Percentiles rank a stretch among this genome's conserved stretches.
Conservation (phyloP, 2,888 invertebrate species). For the Hemaris fuciformis region DNA sequence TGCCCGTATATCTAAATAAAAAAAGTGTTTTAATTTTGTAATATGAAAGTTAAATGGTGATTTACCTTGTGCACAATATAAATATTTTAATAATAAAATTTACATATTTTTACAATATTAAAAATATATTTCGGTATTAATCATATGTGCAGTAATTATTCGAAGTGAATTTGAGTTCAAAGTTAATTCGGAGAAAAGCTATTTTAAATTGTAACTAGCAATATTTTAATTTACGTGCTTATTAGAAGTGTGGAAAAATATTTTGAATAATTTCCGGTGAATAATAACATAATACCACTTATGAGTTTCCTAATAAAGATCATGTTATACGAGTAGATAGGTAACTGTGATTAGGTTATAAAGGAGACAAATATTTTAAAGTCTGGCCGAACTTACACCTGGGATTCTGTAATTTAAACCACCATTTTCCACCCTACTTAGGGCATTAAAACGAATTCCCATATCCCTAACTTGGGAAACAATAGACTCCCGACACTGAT, state of each 20-base stretch:
- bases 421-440: too few relatives aligned
- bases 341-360: too few relatives aligned
- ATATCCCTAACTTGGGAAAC: too few relatives aligned
- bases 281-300: background rate
- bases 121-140: background rate
- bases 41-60: background rate
- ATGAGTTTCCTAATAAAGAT: too few relatives aligned
- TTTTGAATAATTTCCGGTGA: background rate
- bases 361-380: too few relatives aligned
- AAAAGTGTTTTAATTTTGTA: background rate
- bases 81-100: background rate
- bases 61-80: background rate
- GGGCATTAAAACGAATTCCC: too few relatives aligned
- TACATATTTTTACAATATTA: background rate
- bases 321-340: too few relatives aligned
- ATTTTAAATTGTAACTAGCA: background rate
- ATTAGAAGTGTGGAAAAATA: background rate
- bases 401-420: too few relatives aligned
- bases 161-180: background rate
- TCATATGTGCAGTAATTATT: background rate
- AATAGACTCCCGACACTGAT: too few relatives aligned
- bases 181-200: constrained; percentile 5
- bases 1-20: background rate
- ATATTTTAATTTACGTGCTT: background rate
- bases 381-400: too few relatives aligned